Base-by-base conservation (phyloP, 2,888 invertebrate species). In the Keiferia lycopersicella region DNA sequence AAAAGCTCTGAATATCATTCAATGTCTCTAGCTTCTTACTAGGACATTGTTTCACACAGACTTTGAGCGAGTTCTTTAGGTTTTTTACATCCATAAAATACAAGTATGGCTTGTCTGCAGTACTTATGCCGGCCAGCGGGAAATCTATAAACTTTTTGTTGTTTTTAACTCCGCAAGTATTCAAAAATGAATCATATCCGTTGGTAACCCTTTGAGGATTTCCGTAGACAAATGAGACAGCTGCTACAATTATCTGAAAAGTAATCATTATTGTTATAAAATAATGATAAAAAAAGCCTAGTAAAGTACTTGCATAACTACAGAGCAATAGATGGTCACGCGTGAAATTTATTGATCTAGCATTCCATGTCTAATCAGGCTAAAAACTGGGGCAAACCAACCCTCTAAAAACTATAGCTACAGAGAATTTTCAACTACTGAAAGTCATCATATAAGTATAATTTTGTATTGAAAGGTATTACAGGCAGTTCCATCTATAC, bases 131-230 rank as follows among this genome's bases (percentile, higher is more conserved):
- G 22, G 98, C 96, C 59, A 96, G 83, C 3, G 95, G 94, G 77
- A 95, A 93, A 70, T 95, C 94, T 10, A 94, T 94, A 67, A 96
- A 94, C 70, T 94, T 94, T 71, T 94, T 95, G 84, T 98, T 98
- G 70, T 89, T 91, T 74, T 94, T 94, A 26, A 96, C 95, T 16
- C 98, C 98, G 84, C 98, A 99, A 39, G 97, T 97, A 82, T 98
- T 98, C 10, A 98, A 98, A 91, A 97, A 98, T 64, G 97, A 97
- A 83, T 98, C 98, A 84, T 96, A 97, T 18, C 98, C 98, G 92
- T 97, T 97, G 67, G 97, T 95, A 51, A 98, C 93, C 69, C 97
- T 93, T 75, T 95, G 86, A 0, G 98, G 97, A 86, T 96, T 96
- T 18, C 97, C 98, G 82, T 96, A 97, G 0, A 97, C 96, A 80